phyloP scores from a whole-genome alignment of 2,797 vertebrate species.

The Poecilia gillii region DNA sequence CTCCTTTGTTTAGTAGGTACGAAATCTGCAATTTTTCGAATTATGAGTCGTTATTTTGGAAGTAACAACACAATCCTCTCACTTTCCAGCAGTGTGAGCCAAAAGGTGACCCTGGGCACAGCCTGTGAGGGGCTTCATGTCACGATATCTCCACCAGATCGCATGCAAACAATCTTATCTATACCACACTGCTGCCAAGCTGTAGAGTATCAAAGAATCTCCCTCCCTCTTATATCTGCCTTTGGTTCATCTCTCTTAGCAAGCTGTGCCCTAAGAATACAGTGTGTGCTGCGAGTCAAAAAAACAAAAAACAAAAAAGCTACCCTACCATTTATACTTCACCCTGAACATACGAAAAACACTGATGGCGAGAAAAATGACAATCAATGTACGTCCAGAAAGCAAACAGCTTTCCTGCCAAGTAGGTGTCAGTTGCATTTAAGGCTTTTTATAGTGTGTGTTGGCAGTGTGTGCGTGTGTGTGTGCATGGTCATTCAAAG shows the following conservation, averaged over 20 bases:
- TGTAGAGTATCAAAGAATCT: conserved; percentile 13
- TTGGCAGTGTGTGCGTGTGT: conserved; percentile 47
- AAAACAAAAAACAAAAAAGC: neutral
- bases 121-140: conserved; percentile 42
- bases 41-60: conserved; percentile 53
- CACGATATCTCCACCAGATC: conserved; percentile 1
- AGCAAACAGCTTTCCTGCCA: conserved; percentile 27
- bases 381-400: conserved; percentile 49
- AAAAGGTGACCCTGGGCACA: conserved; percentile 73
- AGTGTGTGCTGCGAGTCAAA: conserved; percentile 72
- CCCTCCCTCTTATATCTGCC: conserved; percentile 22
- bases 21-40: conserved; percentile 45
- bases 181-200: neutral
- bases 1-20: conserved; percentile 45
- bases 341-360: conserved; percentile 66
- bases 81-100: conserved; percentile 85
- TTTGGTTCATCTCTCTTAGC: conserved; percentile 44
- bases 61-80: conserved; percentile 74
- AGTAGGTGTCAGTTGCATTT: conserved; percentile 65
- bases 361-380: conserved; percentile 61
- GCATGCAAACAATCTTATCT: neutral
- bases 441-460: conserved; percentile 72
- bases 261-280: conserved; percentile 77
- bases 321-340: conserved; percentile 59
- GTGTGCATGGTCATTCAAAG: conserved; percentile 16